These are phyloP conservation scores for Lindbergichthys nudifrons DNA, from an alignment of 2,797 vertebrate genomes.

Conservation along the genomic window DNA sequence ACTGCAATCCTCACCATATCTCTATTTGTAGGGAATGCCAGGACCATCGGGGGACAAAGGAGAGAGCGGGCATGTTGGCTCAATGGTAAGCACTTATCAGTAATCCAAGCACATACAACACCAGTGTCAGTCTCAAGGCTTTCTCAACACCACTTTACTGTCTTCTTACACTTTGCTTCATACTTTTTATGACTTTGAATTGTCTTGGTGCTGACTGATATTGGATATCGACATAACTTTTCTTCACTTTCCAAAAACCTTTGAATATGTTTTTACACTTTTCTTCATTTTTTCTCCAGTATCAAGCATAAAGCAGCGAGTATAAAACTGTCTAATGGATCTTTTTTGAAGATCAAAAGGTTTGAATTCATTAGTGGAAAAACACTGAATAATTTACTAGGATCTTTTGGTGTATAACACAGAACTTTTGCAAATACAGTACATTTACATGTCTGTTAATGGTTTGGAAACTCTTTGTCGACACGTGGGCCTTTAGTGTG, in stretches of 20 bases:
- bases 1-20: constrained; percentile 16
- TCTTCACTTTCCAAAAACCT: constrained; percentile 16
- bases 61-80: constrained; percentile 89
- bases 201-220: background rate
- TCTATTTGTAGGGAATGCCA: constrained; percentile 87
- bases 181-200: constrained; percentile 36
- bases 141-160: constrained; percentile 32
- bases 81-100: constrained; percentile 82
- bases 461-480: constrained; percentile 12
- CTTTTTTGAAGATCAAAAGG: constrained; percentile 16
- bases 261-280: constrained; percentile 18
- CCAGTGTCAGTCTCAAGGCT: constrained; percentile 23
- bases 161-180: constrained; percentile 17
- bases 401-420: background rate
- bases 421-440: constrained; percentile 7
- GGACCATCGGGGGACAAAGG: constrained; percentile 91
- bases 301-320: background rate
- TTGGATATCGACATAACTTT: constrained; percentile 7
- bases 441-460: constrained; percentile 6
- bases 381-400: background rate
- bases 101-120: constrained; percentile 17
- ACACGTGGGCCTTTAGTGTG: background rate
- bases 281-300: background rate
- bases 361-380: background rate
- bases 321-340: background rate